A percentile compares a stretch with the other conserved stretches of the same genome.
These are phyloP conservation scores for Amblyornis subalaris DNA, from an alignment of 2,113 vertebrate genomes.

Conservation along the genomic window DNA sequence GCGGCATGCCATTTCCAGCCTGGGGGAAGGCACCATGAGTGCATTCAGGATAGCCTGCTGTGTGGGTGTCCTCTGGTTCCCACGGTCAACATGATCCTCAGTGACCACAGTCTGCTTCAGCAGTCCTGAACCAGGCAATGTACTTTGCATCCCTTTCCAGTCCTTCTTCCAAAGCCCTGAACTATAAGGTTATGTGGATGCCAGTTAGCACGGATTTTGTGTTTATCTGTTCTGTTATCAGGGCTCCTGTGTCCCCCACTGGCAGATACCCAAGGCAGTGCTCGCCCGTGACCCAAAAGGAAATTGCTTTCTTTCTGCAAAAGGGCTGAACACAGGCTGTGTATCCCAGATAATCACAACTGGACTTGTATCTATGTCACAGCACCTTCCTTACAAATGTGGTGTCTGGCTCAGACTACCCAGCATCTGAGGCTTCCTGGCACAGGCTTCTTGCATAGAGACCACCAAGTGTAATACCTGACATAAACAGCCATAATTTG, in stretches of 20 bases:
- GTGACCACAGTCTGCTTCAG: rapidly evolving
- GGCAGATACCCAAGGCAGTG: background rate
- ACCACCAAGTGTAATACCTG: background rate
- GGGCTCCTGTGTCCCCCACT: background rate
- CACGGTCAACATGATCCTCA: rapidly evolving
- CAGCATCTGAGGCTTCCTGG: background rate
- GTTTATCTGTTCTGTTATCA: background rate
- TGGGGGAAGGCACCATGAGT: rapidly evolving
- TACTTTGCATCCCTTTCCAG: background rate
- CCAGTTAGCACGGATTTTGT: background rate
- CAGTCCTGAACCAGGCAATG: background rate
- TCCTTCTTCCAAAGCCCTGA: background rate
- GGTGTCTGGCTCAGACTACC: background rate
- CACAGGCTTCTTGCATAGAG: background rate
- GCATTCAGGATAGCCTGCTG: background rate
- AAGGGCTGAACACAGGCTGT: background rate
- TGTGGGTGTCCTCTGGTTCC: background rate
- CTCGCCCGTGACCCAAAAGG: background rate
- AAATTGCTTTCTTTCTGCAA: background rate
- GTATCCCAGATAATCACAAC: background rate
- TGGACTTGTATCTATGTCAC: background rate
- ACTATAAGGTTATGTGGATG: background rate
- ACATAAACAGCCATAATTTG: background rate
- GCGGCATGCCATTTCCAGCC: background rate
- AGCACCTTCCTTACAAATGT: background rate